phyloP scores from a whole-genome alignment of 2,888 invertebrate genomes.

The Melieria picta region DNA sequence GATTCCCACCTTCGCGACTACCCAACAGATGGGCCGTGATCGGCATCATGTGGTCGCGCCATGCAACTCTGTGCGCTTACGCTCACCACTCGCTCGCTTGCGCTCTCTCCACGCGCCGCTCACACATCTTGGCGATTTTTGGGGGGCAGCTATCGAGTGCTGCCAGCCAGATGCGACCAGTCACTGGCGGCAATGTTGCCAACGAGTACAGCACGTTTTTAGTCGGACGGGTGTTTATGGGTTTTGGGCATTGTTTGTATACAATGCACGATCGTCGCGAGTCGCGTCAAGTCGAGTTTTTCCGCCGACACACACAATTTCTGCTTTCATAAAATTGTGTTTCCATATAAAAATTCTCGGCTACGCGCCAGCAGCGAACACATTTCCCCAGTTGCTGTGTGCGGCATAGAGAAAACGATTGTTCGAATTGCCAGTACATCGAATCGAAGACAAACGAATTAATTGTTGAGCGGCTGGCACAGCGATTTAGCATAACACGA shows the following conservation, averaged over 20 bases:
- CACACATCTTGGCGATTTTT: no score
- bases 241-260: not conserved
- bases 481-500: no score
- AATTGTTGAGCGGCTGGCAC: not conserved
- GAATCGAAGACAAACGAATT: not conserved
- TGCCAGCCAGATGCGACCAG: slow-evolving; percentile 6
- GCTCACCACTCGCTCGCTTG: not conserved
- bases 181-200: slow-evolving; percentile 26
- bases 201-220: slow-evolving; percentile 17
- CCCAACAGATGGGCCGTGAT: no score
- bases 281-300: no score
- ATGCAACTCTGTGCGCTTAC: not conserved
- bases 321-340: no score
- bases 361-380: no score
- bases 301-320: no score
- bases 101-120: not conserved
- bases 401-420: not conserved
- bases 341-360: no score
- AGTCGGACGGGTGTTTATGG: slow-evolving; percentile 15
- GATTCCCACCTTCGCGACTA: slow-evolving; percentile 45
- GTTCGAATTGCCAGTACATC: not conserved
- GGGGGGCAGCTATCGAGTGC: no score
- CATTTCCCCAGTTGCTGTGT: not conserved
- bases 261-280: no score
- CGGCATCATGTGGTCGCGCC: not conserved